Evolutionary conservation across 2,797 vertebrate genomes (phyloP), one percentile per base, ranked within the genome.

Genomic region (Cercopithecus hamlyni): DNA sequence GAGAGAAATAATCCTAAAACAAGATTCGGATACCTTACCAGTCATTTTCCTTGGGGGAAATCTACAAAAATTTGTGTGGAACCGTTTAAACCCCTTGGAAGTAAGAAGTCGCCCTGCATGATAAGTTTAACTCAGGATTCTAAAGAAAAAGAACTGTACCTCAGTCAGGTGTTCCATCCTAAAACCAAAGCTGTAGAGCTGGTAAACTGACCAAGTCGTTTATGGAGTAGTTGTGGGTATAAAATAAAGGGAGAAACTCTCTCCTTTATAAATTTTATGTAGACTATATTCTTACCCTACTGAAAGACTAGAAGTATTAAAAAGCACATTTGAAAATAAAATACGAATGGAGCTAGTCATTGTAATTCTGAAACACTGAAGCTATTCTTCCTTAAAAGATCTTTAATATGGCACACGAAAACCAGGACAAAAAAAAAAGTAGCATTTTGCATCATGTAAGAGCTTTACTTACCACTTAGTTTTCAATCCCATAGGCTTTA

Each of bases 401-500:
- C 83, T 73, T 61, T 75, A 90, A 93, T 15, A 88, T 6, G 26
- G 39, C 30, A 48, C 26, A 70, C 73, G 27, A 82, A 70, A 24
- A n/a, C 17, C 30, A 81, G 64, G 30, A 24, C 3, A 41, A 26
- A n/a, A 64, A 64, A 24, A 39, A 73, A 7, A 41, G 24, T 4
- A 50, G 80, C 41, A 19, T 58, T 30, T 75, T 14, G 58, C 30
- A 80, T 85, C 52, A n/a, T 4, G 14, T 61, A 41, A 48, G 50
- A 90, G 39, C 33, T 81, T 92, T 87, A 97, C 95, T 95, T 88
- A 96, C 96, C 96, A 48, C 13, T 72, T 73, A 7, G 36, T 50
- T 83, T 90, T 80, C 75, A n/a, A 30, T 55, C 90, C 88, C 57
- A 75, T 12, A 36, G 36, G 61, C 88, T 91, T 80, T 70, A 52